phyloP scores from a whole-genome alignment of 2,113 vertebrate species.

The Notechis scutatus region DNA sequence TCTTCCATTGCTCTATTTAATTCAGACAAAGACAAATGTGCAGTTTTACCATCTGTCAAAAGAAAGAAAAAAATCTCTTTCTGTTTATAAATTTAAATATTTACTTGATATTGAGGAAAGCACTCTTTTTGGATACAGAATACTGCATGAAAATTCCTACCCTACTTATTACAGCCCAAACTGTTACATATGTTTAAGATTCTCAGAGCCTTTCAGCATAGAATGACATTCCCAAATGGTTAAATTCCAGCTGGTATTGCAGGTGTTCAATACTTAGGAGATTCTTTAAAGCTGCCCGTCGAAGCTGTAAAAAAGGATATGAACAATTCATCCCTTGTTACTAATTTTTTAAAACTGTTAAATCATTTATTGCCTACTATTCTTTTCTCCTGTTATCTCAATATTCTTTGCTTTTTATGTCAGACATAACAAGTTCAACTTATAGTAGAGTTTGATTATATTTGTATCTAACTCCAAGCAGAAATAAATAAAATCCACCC shows the following conservation, averaged over 20 bases:
- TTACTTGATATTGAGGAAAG: not conserved
- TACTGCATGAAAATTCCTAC: not conserved
- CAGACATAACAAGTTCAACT: not conserved
- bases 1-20: too few relatives aligned
- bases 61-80: not conserved
- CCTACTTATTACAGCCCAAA: not conserved
- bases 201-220: constrained; percentile 28
- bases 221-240: constrained; percentile 29
- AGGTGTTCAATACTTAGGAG: constrained; percentile 18
- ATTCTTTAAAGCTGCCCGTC: constrained; percentile 21
- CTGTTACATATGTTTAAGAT: not conserved
- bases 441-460: not conserved
- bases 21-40: not conserved
- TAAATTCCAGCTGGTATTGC: constrained; percentile 33
- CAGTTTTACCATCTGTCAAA: not conserved
- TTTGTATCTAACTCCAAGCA: not conserved
- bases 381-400: not conserved
- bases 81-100: not conserved
- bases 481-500: not conserved
- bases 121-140: not conserved
- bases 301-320: constrained; percentile 12
- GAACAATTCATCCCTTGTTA: not conserved
- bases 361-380: not conserved
- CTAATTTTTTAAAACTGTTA: not conserved
- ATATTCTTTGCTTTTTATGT: not conserved